phyloP scores from a whole-genome alignment of 1,140 invertebrate genomes.

The Teleogryllus occipitalis region DNA sequence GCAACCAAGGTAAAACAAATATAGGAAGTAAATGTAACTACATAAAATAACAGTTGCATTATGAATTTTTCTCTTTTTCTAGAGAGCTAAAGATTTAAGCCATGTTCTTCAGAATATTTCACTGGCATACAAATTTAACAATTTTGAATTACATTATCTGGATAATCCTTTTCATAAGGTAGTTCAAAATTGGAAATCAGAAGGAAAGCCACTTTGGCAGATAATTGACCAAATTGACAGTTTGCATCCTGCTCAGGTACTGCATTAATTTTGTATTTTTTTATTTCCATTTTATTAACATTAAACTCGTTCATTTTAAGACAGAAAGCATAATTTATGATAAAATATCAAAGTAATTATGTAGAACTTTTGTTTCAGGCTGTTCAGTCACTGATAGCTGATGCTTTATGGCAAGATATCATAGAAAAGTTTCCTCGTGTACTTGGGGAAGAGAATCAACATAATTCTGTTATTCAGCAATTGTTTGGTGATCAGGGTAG shows the following conservation, averaged over 20 bases:
- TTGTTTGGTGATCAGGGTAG: constrained; percentile 19
- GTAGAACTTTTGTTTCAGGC: constrained; percentile 6
- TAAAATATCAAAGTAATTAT: neutral
- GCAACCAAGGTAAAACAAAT: constrained; percentile 29
- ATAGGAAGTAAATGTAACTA: neutral
- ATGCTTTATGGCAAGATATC: constrained; percentile 18
- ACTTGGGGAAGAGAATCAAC: constrained; percentile 16
- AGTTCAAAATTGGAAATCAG: constrained; percentile 33
- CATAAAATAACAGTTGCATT: neutral
- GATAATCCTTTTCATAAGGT: constrained; percentile 37
- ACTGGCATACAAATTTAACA: constrained; percentile 30
- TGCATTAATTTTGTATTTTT: neutral
- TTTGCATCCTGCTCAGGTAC: constrained; percentile 44
- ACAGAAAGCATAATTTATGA: neutral
- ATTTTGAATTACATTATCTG: constrained; percentile 38
- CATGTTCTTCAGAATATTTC: constrained; percentile 34
- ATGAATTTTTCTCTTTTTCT: neutral
- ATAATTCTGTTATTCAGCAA: constrained; percentile 15
- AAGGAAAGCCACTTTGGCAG: constrained; percentile 36
- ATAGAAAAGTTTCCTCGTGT: constrained; percentile 14
- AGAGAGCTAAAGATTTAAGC: constrained; percentile 35
- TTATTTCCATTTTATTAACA: neutral
- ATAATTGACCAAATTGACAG: constrained; percentile 44
- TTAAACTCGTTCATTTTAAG: neutral
- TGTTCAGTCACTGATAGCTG: constrained; percentile 14